These are phyloP conservation scores for Pseudochromis fuscus DNA, from an alignment of 2,797 vertebrate species.

Conservation along the genomic window DNA sequence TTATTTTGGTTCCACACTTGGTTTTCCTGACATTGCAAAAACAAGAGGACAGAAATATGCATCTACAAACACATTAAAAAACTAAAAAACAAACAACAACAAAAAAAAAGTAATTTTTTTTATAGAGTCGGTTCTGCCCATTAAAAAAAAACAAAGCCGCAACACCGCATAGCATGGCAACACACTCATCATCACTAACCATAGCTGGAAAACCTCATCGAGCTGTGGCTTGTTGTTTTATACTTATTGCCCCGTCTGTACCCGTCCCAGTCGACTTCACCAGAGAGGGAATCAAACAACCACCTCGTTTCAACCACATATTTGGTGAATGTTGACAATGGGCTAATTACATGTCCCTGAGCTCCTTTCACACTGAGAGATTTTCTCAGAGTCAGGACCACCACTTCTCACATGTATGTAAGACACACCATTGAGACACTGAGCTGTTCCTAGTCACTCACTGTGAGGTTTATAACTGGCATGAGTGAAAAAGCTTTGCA, in stretches of 20 bases:
- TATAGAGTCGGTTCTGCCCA: not conserved
- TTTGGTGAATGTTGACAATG: conserved; percentile 18
- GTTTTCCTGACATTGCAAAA: not conserved
- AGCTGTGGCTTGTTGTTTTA: conserved; percentile 51
- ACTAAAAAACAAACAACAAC: not conserved
- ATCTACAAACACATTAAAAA: not conserved
- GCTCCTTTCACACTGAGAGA: not conserved
- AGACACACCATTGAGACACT: not conserved
- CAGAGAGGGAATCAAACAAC: conserved; percentile 31
- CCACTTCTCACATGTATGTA: not conserved
- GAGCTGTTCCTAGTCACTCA: not conserved
- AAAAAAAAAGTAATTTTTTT: not conserved
- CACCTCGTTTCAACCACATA: conserved; percentile 22
- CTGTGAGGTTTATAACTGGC: not conserved
- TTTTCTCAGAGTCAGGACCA: conserved; percentile 24
- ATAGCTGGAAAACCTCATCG: conserved; percentile 34
- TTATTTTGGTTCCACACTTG: not conserved
- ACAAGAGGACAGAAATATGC: not conserved
- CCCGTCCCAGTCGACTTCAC: conserved; percentile 12
- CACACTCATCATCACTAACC: conserved; percentile 38
- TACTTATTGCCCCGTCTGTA: conserved; percentile 28
- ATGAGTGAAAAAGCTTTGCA: not conserved
- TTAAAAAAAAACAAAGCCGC: not conserved
- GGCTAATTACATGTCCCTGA: conserved; percentile 1
- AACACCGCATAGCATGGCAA: conserved; percentile 41